These are phyloP conservation scores for Mamestra configurata DNA, from an alignment of 1,140 invertebrate genomes.

Conservation along the genomic window DNA sequence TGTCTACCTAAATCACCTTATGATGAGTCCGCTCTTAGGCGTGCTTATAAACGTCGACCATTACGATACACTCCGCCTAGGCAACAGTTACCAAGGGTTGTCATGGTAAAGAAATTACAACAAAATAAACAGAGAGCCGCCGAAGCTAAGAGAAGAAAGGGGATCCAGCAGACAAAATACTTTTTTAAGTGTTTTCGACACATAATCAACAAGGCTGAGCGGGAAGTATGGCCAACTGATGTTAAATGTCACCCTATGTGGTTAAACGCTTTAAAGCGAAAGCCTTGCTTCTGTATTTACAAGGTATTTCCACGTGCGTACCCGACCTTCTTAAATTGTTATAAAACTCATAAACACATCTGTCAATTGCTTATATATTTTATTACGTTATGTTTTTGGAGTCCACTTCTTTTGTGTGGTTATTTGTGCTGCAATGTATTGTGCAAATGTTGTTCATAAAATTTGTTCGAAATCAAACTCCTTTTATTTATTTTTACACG, in stretches of 20 bases:
- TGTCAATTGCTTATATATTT: not conserved
- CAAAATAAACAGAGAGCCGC: not conserved
- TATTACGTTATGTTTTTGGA: not conserved
- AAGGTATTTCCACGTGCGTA: slow-evolving; percentile 45
- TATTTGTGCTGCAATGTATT: not conserved
- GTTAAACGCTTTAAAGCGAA: slow-evolving; percentile 48
- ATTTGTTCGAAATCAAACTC: not conserved
- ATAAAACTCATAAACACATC: not conserved
- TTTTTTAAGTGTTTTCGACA: not conserved
- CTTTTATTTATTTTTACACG: too few species aligned
- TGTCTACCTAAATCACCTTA: not conserved
- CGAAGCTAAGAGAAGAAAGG: not conserved
- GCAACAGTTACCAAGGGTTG: not conserved
- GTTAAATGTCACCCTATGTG: slow-evolving; percentile 51
- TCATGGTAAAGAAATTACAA: not conserved
- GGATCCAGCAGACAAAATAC: not conserved
- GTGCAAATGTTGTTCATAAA: not conserved
- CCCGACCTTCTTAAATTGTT: slow-evolving; percentile 3
- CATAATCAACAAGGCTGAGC: slow-evolving; percentile 29
- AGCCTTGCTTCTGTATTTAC: slow-evolving; percentile 56
- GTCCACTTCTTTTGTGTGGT: not conserved
- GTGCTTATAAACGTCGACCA: slow-evolving; percentile 28
- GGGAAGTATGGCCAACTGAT: slow-evolving; percentile 48
- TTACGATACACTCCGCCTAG: not conserved
- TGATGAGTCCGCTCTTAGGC: slow-evolving; percentile 2